phyloP scores from a whole-genome alignment of 1,140 invertebrate genomes.

The Argopecten irradians region DNA sequence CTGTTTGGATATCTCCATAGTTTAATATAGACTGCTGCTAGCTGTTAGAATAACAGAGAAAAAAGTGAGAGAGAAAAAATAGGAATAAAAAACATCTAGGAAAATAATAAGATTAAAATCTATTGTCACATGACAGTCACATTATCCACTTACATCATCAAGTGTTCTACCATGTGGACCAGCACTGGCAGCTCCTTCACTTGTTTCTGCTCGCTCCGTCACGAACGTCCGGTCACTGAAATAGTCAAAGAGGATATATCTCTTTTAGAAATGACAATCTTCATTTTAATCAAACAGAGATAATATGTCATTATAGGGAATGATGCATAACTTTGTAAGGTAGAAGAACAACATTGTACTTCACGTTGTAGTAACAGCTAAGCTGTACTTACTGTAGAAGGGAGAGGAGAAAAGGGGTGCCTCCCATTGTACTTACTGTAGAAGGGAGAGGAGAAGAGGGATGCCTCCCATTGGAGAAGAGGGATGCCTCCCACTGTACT shows the following conservation, averaged over 20 bases:
- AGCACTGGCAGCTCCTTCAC: conserved; percentile 63
- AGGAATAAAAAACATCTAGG: neutral
- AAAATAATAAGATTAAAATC: neutral
- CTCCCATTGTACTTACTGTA: too few species aligned
- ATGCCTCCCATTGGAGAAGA: too few species aligned
- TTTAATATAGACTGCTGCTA: too few species aligned
- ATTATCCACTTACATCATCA: conserved; percentile 59
- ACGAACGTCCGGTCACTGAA: conserved; percentile 71
- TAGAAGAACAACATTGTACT: neutral
- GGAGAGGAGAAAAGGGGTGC: too few species aligned
- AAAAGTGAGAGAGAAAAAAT: neutral
- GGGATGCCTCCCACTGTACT: too few species aligned
- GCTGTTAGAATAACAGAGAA: neutral
- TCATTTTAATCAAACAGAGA: neutral
- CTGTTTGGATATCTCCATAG: too few species aligned
- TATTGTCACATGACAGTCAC: neutral
- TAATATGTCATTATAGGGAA: neutral
- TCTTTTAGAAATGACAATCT: conserved; percentile 1
- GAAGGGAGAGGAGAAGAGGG: too few species aligned
- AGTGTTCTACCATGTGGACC: conserved; percentile 62
- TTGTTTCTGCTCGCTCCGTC: conserved; percentile 66
- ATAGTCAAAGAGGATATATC: neutral
- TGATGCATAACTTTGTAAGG: neutral
- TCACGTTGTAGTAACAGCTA: neutral
- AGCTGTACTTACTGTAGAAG: neutral